phyloP scores from a whole-genome alignment of 92 coral and sea anemone genomes.

The Galaxea fascicularis region DNA sequence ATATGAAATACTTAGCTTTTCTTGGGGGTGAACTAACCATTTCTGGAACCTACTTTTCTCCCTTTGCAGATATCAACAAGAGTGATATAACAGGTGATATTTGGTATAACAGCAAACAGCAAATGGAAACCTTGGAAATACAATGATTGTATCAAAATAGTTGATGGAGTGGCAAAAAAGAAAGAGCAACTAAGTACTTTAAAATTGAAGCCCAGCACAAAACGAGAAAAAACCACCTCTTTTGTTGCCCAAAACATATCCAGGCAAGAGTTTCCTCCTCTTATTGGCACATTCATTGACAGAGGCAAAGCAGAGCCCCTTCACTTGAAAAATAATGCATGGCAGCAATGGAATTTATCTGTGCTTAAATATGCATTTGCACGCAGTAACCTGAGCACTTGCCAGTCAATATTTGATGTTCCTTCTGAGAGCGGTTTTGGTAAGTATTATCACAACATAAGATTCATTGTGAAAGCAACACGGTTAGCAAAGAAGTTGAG shows the following conservation, averaged over 20 bases:
- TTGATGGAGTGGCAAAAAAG: too few species aligned
- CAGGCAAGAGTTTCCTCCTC: constrained; percentile 14
- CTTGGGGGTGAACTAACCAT: constrained; percentile 69
- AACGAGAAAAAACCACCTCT: constrained; percentile 38
- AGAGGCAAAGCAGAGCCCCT: too few species aligned
- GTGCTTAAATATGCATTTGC: constrained; percentile 64
- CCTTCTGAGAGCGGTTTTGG: too few species aligned
- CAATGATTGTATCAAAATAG: too few species aligned
- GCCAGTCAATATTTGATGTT: constrained; percentile 23
- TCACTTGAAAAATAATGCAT: too few species aligned
- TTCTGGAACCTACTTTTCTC: constrained; percentile 74
- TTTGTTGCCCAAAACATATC: constrained; percentile 60
- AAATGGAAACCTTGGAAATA: too few species aligned
- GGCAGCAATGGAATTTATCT: constrained; percentile 65
- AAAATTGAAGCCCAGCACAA: too few species aligned
- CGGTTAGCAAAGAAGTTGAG: constrained; percentile 39
- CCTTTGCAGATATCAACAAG: constrained; percentile 77
- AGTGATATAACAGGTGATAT: too few species aligned
- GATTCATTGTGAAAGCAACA: constrained; percentile 39
- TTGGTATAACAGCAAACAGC: too few species aligned
- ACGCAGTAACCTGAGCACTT: constrained; percentile 29
- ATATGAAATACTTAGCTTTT: too few species aligned
- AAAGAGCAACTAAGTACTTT: too few species aligned
- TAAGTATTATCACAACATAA: constrained; percentile 30
- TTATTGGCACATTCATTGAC: too few species aligned